Evolutionary conservation across 2,113 vertebrate species (phyloP).

Genomic region (Podarcis raffonei): DNA sequence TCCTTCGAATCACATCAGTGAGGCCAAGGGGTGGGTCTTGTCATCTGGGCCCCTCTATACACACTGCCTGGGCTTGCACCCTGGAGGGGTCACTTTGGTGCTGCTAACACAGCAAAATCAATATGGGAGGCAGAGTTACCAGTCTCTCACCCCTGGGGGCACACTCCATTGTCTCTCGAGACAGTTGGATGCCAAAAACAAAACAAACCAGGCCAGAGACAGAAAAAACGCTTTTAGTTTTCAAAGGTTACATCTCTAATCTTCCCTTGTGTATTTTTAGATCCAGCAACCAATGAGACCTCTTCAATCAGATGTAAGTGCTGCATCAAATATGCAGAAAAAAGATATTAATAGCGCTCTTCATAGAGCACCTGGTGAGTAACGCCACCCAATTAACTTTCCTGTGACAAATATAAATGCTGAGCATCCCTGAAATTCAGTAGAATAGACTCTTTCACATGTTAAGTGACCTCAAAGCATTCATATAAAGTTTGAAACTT

Average conservation of each 20-base stretch:
- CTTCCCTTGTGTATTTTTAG: not conserved
- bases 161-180: too few species aligned
- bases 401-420: not conserved
- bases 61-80: too few species aligned
- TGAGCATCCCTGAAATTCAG: not conserved
- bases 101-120: too few species aligned
- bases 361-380: slow-evolving; percentile 6
- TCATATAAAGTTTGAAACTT: not conserved
- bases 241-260: not conserved
- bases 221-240: not conserved
- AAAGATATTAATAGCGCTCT: not conserved
- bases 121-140: too few species aligned
- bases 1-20: too few species aligned
- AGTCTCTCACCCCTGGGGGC: too few species aligned
- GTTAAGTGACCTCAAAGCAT: not conserved
- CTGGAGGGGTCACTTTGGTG: too few species aligned
- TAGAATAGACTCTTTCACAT: not conserved
- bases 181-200: too few species aligned
- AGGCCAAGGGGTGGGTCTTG: too few species aligned
- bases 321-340: not conserved
- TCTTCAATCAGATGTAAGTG: not conserved
- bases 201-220: not conserved
- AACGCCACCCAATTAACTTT: not conserved
- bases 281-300: not conserved
- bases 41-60: too few species aligned